Evolutionary conservation across 2,113 vertebrate species (phyloP).

Genomic region (Pteropus alecto): DNA sequence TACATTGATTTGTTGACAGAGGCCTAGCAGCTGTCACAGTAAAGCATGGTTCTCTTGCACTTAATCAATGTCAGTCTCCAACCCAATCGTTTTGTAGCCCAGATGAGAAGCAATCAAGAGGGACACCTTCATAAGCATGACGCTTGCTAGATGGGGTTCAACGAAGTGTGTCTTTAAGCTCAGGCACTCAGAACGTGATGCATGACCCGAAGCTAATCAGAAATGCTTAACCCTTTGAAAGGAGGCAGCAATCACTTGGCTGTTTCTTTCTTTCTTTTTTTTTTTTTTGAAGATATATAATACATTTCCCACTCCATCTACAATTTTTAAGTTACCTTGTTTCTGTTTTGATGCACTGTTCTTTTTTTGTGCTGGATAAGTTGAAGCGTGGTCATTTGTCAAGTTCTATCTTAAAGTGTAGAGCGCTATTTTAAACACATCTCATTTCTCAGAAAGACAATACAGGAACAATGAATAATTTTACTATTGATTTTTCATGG

Average conservation of each 20-base stretch:
- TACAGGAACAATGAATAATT: neutral
- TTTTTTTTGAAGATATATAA: conserved; percentile 40
- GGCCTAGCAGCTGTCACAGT: conserved; percentile 82
- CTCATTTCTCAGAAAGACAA: conserved; percentile 52
- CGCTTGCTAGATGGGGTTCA: conserved; percentile 81
- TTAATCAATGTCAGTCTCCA: conserved; percentile 86
- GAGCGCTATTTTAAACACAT: neutral
- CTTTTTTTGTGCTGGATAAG: neutral
- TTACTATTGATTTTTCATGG: neutral
- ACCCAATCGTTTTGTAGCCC: conserved; percentile 78
- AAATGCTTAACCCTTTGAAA: conserved; percentile 79
- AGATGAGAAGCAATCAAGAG: conserved; percentile 85
- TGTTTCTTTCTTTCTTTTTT: neutral
- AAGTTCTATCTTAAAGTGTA: neutral
- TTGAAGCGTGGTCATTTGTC: neutral
- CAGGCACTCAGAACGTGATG: conserved; percentile 73
- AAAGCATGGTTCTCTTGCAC: conserved; percentile 82
- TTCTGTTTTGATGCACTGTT: neutral
- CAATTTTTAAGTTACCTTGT: conserved; percentile 46
- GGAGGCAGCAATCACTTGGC: conserved; percentile 44
- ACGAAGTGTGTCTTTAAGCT: conserved; percentile 82
- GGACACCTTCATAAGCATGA: conserved; percentile 85
- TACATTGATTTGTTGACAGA: conserved; percentile 85
- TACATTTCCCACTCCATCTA: neutral
- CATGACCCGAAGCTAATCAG: conserved; percentile 79